A percentile compares a stretch with the other conserved stretches of the same genome.
Conservation (phyloP, 2,113 vertebrate species). For the Saccopteryx bilineata region DNA sequence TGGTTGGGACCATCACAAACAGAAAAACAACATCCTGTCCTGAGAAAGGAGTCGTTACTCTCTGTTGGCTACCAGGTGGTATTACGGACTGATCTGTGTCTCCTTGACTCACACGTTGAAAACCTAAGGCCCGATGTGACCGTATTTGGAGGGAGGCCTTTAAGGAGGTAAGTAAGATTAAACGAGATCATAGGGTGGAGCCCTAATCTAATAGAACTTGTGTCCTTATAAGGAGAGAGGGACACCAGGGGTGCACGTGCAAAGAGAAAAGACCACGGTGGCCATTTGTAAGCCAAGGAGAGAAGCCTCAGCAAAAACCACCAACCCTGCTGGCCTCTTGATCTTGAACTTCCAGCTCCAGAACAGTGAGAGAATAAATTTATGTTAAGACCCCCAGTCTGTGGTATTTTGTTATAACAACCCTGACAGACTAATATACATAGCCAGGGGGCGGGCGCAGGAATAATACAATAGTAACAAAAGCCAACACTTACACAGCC, state of each 20-base stretch:
- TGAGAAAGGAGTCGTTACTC: background rate
- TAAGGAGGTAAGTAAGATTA: background rate
- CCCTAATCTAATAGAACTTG: background rate
- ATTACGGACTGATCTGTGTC: accelerated
- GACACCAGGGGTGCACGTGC: accelerated
- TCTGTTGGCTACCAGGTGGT: accelerated
- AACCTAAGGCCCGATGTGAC: background rate
- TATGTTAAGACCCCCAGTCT: background rate
- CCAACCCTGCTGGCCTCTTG: background rate
- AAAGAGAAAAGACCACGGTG: accelerated
- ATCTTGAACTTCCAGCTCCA: background rate
- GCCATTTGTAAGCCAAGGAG: accelerated
- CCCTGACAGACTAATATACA: background rate
- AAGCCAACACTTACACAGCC: too few relatives aligned
- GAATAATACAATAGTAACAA: accelerated
- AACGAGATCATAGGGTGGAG: background rate
- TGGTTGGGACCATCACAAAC: background rate
- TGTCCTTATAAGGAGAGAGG: background rate
- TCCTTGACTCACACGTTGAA: background rate
- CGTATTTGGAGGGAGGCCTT: accelerated
- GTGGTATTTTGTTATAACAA: background rate
- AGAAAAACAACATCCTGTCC: background rate
- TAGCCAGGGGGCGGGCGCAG: accelerated
- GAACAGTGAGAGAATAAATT: background rate
- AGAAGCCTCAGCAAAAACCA: background rate